These are phyloP conservation scores for Hedychridium roseum DNA, from an alignment of 2,888 invertebrate genomes.

Conservation along the genomic window DNA sequence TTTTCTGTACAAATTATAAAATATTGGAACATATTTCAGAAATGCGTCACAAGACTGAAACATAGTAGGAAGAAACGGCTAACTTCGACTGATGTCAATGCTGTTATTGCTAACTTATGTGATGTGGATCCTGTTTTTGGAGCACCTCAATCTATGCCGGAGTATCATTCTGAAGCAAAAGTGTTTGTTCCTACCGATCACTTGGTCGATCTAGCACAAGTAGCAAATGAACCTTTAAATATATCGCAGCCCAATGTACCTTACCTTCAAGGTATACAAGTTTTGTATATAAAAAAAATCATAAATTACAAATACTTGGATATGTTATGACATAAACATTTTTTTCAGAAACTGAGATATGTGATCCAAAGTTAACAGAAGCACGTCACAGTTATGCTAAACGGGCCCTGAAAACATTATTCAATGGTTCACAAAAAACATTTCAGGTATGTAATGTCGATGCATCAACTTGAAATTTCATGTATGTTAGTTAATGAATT, in stretches of 20 bases:
- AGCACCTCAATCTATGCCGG: constrained; percentile 51
- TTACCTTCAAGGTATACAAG: constrained; percentile 50
- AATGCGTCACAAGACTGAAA: constrained; percentile 59
- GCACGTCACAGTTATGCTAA: constrained; percentile 58
- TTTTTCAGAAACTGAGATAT: constrained; percentile 54
- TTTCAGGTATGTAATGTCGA: constrained; percentile 49
- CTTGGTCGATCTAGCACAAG: constrained; percentile 49
- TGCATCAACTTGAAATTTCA: neutral
- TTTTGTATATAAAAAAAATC: neutral
- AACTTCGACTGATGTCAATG: constrained; percentile 55
- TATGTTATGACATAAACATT: constrained; percentile 7
- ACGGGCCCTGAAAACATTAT: constrained; percentile 57
- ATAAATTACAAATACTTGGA: neutral
- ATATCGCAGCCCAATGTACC: constrained; percentile 52
- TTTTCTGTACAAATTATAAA: too few relatives aligned
- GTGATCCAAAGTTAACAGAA: constrained; percentile 51
- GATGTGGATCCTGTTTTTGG: constrained; percentile 60
- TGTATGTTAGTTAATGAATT: neutral
- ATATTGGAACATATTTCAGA: too few relatives aligned
- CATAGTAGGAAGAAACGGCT: constrained; percentile 56
- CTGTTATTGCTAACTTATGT: constrained; percentile 57
- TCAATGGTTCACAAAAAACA: constrained; percentile 60
- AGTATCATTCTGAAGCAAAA: constrained; percentile 56
- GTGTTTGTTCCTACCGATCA: constrained; percentile 57
- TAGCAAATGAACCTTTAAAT: constrained; percentile 49